Evolutionary conservation across 2,888 invertebrate species (phyloP).

Genomic region (Saturnia pavonia): DNA sequence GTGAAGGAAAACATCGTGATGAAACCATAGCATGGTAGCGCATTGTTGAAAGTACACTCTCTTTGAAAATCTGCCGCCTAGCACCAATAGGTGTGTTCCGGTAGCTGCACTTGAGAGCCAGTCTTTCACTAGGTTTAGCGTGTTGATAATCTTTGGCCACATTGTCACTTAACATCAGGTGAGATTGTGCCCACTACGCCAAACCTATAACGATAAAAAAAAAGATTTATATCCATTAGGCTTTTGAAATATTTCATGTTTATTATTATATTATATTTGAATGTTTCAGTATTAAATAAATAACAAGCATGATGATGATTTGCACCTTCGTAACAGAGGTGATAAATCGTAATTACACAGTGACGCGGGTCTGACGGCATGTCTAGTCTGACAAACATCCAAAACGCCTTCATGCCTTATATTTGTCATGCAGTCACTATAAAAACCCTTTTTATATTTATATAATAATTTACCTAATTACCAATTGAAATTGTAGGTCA

Average conservation of each 20-base stretch:
- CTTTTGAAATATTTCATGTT: neutral
- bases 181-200: too few relatives aligned
- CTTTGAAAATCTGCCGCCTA: too few relatives aligned
- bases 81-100: too few relatives aligned
- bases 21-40: too few relatives aligned
- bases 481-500: neutral
- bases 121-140: too few relatives aligned
- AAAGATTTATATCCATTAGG: too few relatives aligned
- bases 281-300: neutral
- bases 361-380: slow-evolving; percentile 54
- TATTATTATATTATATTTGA: neutral
- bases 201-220: too few relatives aligned
- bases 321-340: slow-evolving; percentile 52
- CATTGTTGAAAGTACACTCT: too few relatives aligned
- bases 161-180: too few relatives aligned
- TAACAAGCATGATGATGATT: slow-evolving; percentile 44
- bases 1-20: too few relatives aligned
- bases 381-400: slow-evolving; percentile 17
- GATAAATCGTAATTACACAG: slow-evolving; percentile 59
- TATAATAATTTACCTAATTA: neutral
- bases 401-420: slow-evolving; percentile 11
- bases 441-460: neutral
- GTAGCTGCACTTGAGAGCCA: too few relatives aligned
- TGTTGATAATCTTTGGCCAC: too few relatives aligned
- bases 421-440: slow-evolving; percentile 12